Percentiles rank a stretch among this genome's conserved stretches.
These are phyloP conservation scores for Hesperia comma DNA, from an alignment of 2,888 invertebrate species.

Conservation along the genomic window DNA sequence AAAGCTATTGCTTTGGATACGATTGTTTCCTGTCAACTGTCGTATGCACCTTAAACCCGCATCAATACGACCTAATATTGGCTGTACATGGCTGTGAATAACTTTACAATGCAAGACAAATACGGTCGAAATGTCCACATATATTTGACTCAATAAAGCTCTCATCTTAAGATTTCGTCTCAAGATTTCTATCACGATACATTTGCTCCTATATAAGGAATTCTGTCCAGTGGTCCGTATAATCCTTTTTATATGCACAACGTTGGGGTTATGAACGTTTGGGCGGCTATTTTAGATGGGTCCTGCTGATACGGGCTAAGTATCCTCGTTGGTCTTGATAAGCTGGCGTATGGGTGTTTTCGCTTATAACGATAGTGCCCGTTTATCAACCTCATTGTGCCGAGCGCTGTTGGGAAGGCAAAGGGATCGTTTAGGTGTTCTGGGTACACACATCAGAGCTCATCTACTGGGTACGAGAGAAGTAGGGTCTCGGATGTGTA, in stretches of 20 bases:
- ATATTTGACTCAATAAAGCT: constrained; percentile 11
- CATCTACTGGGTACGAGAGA: neutral
- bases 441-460: constrained; percentile 1
- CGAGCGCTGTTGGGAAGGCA: constrained; percentile 11
- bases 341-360: constrained; percentile 29
- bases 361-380: constrained; percentile 19
- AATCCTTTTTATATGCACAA: constrained; percentile 33
- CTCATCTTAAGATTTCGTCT: constrained; percentile 10
- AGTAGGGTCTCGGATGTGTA: neutral
- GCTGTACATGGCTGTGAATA: neutral
- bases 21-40: constrained; percentile 11
- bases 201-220: constrained; percentile 28
- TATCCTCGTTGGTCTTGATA: constrained; percentile 28
- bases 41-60: neutral
- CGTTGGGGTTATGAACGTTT: constrained; percentile 26
- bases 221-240: constrained; percentile 18
- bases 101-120: neutral
- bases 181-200: constrained; percentile 19
- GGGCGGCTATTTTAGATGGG: constrained; percentile 31
- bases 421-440: constrained; percentile 9
- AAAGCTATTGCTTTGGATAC: constrained; percentile 1
- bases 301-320: constrained; percentile 23
- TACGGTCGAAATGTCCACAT: neutral
- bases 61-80: neutral
- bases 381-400: constrained; percentile 26